Base-by-base conservation (phyloP, 2,797 vertebrate species). In the Mormyrops boulengeri region DNA sequence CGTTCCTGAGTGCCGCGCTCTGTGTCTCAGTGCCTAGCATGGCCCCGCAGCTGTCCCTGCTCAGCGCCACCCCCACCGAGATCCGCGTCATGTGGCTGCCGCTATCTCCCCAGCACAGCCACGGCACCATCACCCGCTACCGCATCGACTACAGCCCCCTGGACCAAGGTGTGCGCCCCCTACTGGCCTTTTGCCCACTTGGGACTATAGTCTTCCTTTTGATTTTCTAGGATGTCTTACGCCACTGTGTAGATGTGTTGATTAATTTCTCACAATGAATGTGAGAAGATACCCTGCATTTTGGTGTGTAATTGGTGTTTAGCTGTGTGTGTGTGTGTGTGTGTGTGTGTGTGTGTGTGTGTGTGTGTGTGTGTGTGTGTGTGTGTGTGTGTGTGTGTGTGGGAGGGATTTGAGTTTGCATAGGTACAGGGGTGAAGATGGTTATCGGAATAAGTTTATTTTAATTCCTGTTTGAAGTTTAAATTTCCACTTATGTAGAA, bases 51-150 rank as follows among this genome's bases (percentile, higher is more conserved):
- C 95, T 99, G 91, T 97, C 97, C 44, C 96, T 99, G 92, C 97
- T 96, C 0, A 99, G 98, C 94, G 96, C 96, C 89, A 97, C 96
- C 85, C 96, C 97, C 19, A 97, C 96, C 22, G 97, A 99, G 93
- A 97, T 99, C 94, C 95, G 95, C 90, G 96, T 97, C 93, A 97
- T 96, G 0, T 99, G 98, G 98, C 96, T 97, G 90, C 98, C 98
- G 0, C 95, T 97, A 90, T 97, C 97, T 85, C 94, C 95, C 0
- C 96, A 96, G 94, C 94, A 97, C 92, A 98, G 97, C 92, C 95
- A 97, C 0, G 98, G 98, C 91, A 96, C 95, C 88, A 95, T 99
- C 92, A 97, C 95, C 0, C 97, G 96, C 92, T 99, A 99, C 93
- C 97, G 96, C 94, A 97, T 99, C 0, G 98, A 99, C 90, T 98